Percentiles rank a stretch among this genome's conserved stretches.
These are phyloP conservation scores for rat (Rattus norvegicus) DNA, from an alignment of 2,113 vertebrate species.

Conservation along the genomic window DNA sequence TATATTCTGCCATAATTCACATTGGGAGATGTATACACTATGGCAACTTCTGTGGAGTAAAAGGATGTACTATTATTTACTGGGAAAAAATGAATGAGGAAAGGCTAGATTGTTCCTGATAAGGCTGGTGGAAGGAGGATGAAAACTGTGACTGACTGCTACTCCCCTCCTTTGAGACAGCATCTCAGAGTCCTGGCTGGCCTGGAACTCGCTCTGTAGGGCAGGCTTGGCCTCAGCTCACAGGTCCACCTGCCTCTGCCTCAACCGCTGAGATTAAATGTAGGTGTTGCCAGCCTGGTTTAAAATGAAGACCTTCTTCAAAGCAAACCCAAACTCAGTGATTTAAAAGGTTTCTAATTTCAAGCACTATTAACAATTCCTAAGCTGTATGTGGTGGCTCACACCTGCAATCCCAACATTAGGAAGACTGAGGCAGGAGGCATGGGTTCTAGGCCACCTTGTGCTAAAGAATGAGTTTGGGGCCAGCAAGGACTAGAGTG, in stretches of 20 bases:
- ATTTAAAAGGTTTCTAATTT: constrained; percentile 70
- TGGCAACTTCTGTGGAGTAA: constrained; percentile 22
- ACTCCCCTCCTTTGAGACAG: neutral
- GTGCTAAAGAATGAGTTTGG: neutral
- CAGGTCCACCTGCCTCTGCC: neutral
- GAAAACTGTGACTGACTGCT: neutral
- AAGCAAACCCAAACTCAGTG: constrained; percentile 56
- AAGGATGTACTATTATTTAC: constrained; percentile 13
- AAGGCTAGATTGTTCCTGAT: constrained; percentile 11
- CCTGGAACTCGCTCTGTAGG: neutral
- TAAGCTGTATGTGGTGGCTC: neutral
- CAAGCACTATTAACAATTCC: constrained; percentile 46
- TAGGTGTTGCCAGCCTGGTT: neutral
- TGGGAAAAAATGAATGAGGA: constrained; percentile 22
- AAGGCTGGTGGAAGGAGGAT: neutral
- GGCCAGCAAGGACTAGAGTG: neutral
- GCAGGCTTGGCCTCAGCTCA: neutral
- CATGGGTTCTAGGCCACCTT: neutral
- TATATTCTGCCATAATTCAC: constrained; percentile 49
- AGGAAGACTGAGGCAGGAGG: neutral
- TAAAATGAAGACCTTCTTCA: constrained; percentile 27
- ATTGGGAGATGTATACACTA: constrained; percentile 50
- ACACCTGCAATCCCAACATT: neutral
- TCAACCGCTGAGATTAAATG: neutral
- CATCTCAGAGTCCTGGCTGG: neutral